A percentile compares a stretch with the other conserved stretches of the same genome.
phyloP scores from a whole-genome alignment of 1,140 invertebrate genomes.

The Drosophila nebulosa region DNA sequence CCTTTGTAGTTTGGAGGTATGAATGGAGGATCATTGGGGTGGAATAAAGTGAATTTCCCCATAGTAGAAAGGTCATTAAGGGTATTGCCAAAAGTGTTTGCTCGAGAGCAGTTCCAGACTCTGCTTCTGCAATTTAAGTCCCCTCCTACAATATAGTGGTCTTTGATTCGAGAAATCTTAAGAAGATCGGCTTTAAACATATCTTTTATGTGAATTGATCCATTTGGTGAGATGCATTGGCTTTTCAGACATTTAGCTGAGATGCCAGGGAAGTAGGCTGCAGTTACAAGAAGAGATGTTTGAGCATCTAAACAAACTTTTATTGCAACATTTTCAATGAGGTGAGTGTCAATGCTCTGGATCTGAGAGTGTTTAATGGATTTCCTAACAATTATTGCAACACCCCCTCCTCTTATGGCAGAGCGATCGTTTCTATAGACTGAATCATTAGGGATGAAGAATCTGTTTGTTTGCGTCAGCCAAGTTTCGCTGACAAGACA shows the following conservation, averaged over 20 bases:
- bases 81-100: too few relatives aligned
- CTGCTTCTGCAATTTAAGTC: background rate
- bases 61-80: too few relatives aligned
- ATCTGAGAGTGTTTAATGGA: background rate
- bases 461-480: background rate
- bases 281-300: background rate
- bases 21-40: too few relatives aligned
- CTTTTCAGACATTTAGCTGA: background rate
- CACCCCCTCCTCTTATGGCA: background rate
- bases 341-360: background rate
- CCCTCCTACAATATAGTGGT: background rate
- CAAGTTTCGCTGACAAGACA: background rate
- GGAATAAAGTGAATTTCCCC: too few relatives aligned
- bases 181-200: background rate
- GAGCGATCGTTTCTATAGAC: background rate
- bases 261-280: background rate
- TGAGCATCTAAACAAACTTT: background rate
- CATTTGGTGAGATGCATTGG: background rate
- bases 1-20: too few relatives aligned
- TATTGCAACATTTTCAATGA: background rate
- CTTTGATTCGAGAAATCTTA: background rate
- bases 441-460: background rate
- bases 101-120: background rate
- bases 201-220: background rate
- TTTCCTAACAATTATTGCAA: background rate